Conservation (phyloP, 2,888 invertebrate genomes). For the Vanessa cardui region DNA sequence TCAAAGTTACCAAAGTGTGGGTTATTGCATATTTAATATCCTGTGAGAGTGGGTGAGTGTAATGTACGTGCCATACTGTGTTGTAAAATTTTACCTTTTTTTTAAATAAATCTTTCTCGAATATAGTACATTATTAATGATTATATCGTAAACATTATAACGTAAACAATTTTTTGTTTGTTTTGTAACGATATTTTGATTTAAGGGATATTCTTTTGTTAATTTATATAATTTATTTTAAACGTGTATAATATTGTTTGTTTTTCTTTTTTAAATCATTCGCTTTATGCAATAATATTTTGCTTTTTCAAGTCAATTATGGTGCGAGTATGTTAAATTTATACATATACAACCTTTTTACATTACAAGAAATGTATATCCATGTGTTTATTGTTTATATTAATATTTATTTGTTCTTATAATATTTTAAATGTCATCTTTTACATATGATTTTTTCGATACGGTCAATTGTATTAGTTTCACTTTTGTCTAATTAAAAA, state of each 20-base stretch:
- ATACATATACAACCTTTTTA: conserved; percentile 43
- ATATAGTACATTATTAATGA: not conserved
- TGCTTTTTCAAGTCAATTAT: conserved; percentile 77
- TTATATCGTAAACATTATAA: no score
- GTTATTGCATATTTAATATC: conserved; percentile 37
- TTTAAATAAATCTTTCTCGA: conserved; percentile 1
- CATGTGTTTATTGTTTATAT: not conserved
- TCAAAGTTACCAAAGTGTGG: conserved; percentile 51
- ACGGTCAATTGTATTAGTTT: no score
- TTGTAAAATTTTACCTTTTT: not conserved
- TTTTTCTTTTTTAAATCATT: conserved; percentile 41
- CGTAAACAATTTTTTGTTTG: no score
- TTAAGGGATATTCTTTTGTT: conserved; percentile 25
- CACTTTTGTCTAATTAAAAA: no score
- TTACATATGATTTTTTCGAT: no score
- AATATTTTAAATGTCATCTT: no score
- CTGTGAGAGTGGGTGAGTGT: conserved; percentile 36
- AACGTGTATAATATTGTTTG: conserved; percentile 35
- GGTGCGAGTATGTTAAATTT: conserved; percentile 64
- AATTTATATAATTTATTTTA: conserved; percentile 35
- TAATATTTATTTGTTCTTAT: no score
- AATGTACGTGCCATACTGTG: conserved; percentile 51
- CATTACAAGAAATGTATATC: conserved; percentile 47
- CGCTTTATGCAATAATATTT: conserved; percentile 46
- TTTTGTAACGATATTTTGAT: conserved; percentile 1